Percentiles rank a stretch among this genome's conserved stretches.
phyloP scores from a whole-genome alignment of 2,888 invertebrate genomes.

The Drosophila birchii region DNA sequence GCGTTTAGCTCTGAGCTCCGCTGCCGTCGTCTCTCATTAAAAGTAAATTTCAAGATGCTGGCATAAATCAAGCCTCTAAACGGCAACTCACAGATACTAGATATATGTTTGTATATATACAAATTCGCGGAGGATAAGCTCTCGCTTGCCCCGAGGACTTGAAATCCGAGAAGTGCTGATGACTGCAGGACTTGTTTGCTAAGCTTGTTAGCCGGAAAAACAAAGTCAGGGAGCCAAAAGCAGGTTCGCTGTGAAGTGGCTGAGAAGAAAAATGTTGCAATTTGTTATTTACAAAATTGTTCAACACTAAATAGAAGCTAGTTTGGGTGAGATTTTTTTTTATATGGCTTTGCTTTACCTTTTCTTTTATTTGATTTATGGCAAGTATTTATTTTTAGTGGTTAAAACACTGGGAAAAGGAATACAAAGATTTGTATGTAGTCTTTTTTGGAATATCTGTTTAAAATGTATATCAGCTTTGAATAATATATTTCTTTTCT shows the following conservation, averaged over 20 bases:
- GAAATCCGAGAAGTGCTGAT: slow-evolving; percentile 43
- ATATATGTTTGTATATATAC: slow-evolving; percentile 3
- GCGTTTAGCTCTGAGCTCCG: slow-evolving; percentile 55
- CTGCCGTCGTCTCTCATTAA: slow-evolving; percentile 58
- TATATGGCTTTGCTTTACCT: neutral
- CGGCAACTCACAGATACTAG: slow-evolving; percentile 15
- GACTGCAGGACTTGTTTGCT: slow-evolving; percentile 37
- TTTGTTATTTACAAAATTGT: slow-evolving; percentile 21
- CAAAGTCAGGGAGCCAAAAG: slow-evolving; percentile 10
- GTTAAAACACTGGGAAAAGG: neutral
- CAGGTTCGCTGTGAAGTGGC: slow-evolving; percentile 3
- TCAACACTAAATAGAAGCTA: slow-evolving; percentile 7
- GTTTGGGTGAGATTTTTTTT: slow-evolving; percentile 8
- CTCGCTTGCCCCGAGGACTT: slow-evolving; percentile 28
- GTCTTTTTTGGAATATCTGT: neutral
- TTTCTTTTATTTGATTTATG: slow-evolving; percentile 1
- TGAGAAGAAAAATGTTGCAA: slow-evolving; percentile 25
- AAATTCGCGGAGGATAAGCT: slow-evolving; percentile 15
- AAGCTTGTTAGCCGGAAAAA: slow-evolving; percentile 26
- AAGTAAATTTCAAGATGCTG: slow-evolving; percentile 60
- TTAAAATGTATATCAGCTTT: neutral
- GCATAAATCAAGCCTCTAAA: slow-evolving; percentile 61
- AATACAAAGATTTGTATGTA: neutral
- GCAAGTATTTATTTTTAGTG: slow-evolving; percentile 1
- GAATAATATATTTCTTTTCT: neutral